Evolutionary conservation across 1,140 invertebrate genomes (phyloP).

Genomic region (Marisa cornuarietis): DNA sequence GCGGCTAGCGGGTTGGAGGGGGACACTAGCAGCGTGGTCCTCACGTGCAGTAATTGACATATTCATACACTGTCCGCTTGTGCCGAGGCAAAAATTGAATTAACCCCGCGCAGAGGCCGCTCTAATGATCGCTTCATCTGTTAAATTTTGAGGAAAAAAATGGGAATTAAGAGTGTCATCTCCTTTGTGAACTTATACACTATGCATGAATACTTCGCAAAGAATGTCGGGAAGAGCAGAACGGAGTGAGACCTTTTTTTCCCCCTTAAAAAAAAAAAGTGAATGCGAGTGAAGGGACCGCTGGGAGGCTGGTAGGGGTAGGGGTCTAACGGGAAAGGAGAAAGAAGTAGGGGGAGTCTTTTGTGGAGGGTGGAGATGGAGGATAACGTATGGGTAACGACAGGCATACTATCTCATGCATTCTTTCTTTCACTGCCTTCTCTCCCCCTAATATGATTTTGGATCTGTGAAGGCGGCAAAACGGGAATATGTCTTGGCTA

Average conservation of each 20-base stretch:
- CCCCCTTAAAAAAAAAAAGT: conserved; percentile 2
- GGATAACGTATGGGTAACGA: not conserved
- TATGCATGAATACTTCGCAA: conserved; percentile 32
- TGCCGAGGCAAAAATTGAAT: conserved; percentile 25
- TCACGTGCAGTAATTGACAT: conserved; percentile 26
- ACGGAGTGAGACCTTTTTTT: not conserved
- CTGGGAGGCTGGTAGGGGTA: not conserved
- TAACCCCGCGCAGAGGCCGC: conserved; percentile 25
- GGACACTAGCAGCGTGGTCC: not conserved
- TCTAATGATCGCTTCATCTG: conserved; percentile 33
- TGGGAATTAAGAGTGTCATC: conserved; percentile 32
- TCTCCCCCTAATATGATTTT: conserved; percentile 30
- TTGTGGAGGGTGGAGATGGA: not conserved
- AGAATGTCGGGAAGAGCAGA: not conserved
- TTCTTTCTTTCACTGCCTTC: not conserved
- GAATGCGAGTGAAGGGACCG: not conserved
- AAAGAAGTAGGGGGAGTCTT: not conserved
- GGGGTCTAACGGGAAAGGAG: not conserved
- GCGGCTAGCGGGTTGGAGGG: not conserved
- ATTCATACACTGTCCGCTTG: conserved; percentile 22
- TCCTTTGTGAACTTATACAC: conserved; percentile 27
- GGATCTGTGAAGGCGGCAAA: conserved; percentile 16
- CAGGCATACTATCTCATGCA: not conserved
- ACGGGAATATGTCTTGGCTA: conserved; percentile 17
- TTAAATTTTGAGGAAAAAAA: conserved; percentile 25